Conservation (phyloP, 1,140 invertebrate genomes). For the Battus philenor region DNA sequence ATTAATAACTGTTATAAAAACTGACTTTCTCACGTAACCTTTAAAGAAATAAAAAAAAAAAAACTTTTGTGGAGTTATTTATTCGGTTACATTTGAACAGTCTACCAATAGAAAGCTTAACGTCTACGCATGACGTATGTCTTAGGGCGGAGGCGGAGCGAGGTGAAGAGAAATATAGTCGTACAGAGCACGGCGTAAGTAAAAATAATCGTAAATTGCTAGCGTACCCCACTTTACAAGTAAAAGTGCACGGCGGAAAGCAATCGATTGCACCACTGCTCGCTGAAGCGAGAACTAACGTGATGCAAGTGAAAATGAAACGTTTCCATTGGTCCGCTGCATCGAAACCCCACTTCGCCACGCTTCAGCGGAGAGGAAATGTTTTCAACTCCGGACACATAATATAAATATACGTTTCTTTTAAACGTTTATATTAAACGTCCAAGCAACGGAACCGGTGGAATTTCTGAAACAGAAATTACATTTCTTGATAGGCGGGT, state of each 20-base stretch:
- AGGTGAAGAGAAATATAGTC: not conserved
- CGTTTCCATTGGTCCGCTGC: slow-evolving; percentile 1
- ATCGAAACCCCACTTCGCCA: not conserved
- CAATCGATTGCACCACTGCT: slow-evolving; percentile 1
- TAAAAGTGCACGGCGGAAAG: slow-evolving; percentile 1
- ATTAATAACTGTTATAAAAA: too few relatives aligned
- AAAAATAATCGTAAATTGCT: not conserved
- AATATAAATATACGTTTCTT: too few relatives aligned
- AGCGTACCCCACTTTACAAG: not conserved
- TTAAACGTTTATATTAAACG: too few relatives aligned
- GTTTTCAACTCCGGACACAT: not conserved
- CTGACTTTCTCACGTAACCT: too few relatives aligned
- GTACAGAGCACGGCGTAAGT: not conserved
- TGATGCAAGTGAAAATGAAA: slow-evolving; percentile 2
- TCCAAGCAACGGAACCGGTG: slow-evolving; percentile 1
- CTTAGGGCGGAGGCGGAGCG: not conserved
- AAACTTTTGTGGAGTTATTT: too few relatives aligned
- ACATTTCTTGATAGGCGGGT: not conserved
- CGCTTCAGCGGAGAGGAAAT: not conserved
- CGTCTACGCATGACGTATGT: too few relatives aligned
- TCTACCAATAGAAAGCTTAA: too few relatives aligned
- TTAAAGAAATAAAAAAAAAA: too few relatives aligned
- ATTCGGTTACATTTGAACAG: too few relatives aligned
- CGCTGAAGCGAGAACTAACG: not conserved
- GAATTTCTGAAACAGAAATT: slow-evolving; percentile 5